These are phyloP conservation scores for Goniozus legneri DNA, from an alignment of 1,140 invertebrate species.

Conservation along the genomic window DNA sequence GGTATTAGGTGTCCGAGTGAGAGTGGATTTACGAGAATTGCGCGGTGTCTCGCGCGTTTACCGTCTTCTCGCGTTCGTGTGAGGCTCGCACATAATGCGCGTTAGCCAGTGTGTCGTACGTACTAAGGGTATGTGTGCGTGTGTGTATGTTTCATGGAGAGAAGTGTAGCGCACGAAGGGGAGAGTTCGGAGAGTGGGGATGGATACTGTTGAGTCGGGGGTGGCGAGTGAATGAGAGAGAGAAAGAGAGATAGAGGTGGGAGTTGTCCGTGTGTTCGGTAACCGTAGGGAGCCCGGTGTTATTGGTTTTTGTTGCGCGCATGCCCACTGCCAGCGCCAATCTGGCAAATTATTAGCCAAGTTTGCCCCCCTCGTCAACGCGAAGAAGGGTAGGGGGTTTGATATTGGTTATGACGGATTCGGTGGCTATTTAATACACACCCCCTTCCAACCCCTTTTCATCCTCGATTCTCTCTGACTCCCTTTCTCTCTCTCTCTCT, in stretches of 20 bases:
- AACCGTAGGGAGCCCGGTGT: conserved; percentile 29
- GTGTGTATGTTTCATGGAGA: no score
- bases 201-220: neutral
- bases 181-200: conserved; percentile 18
- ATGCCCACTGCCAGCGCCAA: conserved; percentile 47
- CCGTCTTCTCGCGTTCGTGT: no score
- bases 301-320: conserved; percentile 54
- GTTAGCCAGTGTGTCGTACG: no score
- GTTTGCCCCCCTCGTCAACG: no score
- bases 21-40: conserved; percentile 25
- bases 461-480: conserved; percentile 6
- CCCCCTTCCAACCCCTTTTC: conserved; percentile 7
- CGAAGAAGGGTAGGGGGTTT: conserved; percentile 27
- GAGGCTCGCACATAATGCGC: no score
- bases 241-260: conserved; percentile 20
- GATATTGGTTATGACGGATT: conserved; percentile 33
- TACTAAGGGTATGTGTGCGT: no score
- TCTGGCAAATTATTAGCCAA: conserved; percentile 52
- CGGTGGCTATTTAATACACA: conserved; percentile 25
- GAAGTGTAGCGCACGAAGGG: conserved; percentile 20
- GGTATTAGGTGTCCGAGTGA: conserved; percentile 20
- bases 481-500: conserved; percentile 11
- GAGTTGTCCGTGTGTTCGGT: conserved; percentile 1
- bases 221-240: conserved; percentile 11
- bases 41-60: no score